Percentiles rank a stretch among this genome's conserved stretches.
phyloP scores from a whole-genome alignment of 2,113 vertebrate species.

The Ariopsis seemanni region DNA sequence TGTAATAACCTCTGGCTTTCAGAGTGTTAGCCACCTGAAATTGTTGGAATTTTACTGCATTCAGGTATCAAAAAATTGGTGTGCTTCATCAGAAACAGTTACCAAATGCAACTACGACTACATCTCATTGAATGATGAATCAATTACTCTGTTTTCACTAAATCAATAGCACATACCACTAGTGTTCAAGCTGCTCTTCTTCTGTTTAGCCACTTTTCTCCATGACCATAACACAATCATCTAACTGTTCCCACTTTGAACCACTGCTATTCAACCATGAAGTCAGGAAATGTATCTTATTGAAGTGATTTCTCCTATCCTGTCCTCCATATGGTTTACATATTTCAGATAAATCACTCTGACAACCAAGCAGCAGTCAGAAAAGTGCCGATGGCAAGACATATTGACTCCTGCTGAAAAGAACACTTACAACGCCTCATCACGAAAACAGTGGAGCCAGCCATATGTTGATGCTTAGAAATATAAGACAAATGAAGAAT shows the following conservation, averaged over 20 bases:
- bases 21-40: background rate
- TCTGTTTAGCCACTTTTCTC: background rate
- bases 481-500: slow-evolving; percentile 30
- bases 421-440: slow-evolving; percentile 40
- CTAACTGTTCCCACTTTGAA: background rate
- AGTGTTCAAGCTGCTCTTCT: background rate
- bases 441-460: slow-evolving; percentile 23
- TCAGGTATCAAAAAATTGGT: background rate
- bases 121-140: background rate
- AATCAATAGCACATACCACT: background rate
- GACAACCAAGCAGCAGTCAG: slow-evolving; percentile 45
- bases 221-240: background rate
- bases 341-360: slow-evolving; percentile 50
- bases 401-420: slow-evolving; percentile 48
- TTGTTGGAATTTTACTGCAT: background rate
- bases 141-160: no score
- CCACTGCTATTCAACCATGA: background rate
- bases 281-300: slow-evolving; percentile 34
- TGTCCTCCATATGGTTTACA: slow-evolving; percentile 48
- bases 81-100: background rate
- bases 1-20: background rate
- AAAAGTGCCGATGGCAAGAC: slow-evolving; percentile 29
- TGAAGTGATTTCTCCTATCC: slow-evolving; percentile 35
- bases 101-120: background rate
- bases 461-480: slow-evolving; percentile 39